Base-by-base conservation (phyloP, 2,888 invertebrate genomes). In the Amblyjoppa fuscipennis region DNA sequence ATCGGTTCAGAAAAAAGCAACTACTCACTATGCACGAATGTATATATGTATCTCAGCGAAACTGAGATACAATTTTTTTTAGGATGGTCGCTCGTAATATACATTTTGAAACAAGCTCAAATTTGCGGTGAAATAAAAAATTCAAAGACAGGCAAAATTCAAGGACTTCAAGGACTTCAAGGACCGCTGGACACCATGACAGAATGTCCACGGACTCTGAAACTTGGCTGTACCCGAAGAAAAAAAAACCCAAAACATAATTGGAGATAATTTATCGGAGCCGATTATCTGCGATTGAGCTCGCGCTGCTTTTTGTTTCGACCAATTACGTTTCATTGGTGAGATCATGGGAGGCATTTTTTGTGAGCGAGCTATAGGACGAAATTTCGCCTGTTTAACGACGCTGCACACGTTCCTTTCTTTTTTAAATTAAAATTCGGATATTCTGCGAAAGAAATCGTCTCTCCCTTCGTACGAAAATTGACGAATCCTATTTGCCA, bases 121-220 rank as follows among this genome's bases (percentile, higher is more conserved):
- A 38, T 38, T 7, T 38, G 38, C 6, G 38, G 6, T 7, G 9
- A 1, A 6, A 38, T 7, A 38, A 38, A 38, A 38, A 38, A 38
- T 38, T 9, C 38, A 5, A 38, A 6, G 7, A 38, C 7, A 38
- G 38, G 38, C 0, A 6, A 38, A 38, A 38, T 38, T 38, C 38
- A 9, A 38, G 38, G 38, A 9, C 2, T 38, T 9, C 9, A 1
- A 9, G 38, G 9, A 38, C 9, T 38, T 38, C 38, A 2, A 38
- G 38, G 38, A 38, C 9, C 38, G 38, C 38, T 38, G 38, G 38
- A 38, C 38, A 38, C 38, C 38, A 38, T 38, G 9, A 4, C 45
- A 13, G 61, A 38, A 71, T 64, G 68, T 38, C 16, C 68, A 31
- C 34, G 38, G 61, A 59, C 49, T 75, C 61, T 59, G 16, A 51